Conservation (phyloP, 2,888 invertebrate species). For the Acholoe squamosa region DNA sequence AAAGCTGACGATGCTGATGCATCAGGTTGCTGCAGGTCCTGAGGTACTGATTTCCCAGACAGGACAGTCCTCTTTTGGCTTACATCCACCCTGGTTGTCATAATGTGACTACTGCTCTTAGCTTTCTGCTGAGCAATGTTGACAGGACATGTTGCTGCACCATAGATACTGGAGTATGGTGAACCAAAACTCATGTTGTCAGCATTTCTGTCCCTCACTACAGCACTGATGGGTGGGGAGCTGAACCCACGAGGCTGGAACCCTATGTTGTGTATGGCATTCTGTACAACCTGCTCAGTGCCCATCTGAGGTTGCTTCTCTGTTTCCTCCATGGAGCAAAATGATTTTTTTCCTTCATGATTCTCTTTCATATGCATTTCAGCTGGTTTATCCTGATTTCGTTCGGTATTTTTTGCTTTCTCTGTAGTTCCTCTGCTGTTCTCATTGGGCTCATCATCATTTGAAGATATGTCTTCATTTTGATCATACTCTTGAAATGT, state of each 20-base stretch:
- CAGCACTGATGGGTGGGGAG: neutral
- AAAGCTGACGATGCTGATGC: too few species aligned
- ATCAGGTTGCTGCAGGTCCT: too few species aligned
- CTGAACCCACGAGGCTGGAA: neutral
- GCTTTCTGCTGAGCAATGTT: too few species aligned
- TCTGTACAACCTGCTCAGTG: neutral
- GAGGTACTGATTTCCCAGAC: too few species aligned
- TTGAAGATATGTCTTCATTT: too few species aligned
- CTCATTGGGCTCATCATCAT: too few species aligned
- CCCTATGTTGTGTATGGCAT: neutral
- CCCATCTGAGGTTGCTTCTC: neutral
- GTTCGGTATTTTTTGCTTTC: too few species aligned
- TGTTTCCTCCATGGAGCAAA: neutral
- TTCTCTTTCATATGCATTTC: neutral
- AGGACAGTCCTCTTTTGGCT: too few species aligned
- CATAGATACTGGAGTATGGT: conserved; percentile 21
- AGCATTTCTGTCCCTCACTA: neutral
- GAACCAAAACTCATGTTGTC: conserved; percentile 21
- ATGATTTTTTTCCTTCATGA: neutral
- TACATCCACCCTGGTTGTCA: too few species aligned
- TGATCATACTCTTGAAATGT: too few species aligned
- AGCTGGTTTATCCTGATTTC: neutral
- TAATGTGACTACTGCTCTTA: too few species aligned
- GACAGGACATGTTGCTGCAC: conserved; percentile 24
- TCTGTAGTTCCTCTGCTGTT: too few species aligned